These are phyloP conservation scores for Rana temporaria DNA, from an alignment of 2,113 vertebrate species.

Conservation along the genomic window DNA sequence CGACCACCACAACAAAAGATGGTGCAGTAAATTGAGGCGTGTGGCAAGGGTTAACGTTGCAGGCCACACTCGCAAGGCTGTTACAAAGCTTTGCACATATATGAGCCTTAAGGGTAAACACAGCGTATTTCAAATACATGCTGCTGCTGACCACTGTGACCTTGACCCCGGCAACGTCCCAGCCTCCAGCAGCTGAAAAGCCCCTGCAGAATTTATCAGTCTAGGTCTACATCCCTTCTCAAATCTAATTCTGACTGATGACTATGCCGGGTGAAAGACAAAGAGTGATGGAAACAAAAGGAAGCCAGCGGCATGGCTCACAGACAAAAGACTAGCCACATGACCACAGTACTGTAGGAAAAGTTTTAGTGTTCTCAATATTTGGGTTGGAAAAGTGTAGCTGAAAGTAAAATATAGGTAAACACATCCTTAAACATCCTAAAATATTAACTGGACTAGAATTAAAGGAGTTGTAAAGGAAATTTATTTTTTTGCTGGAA, in stretches of 20 bases:
- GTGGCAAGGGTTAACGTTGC: slow-evolving; percentile 25
- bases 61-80: slow-evolving; percentile 50
- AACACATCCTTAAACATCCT: not conserved
- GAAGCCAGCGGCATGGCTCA: not conserved
- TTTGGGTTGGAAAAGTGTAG: not conserved
- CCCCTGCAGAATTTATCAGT: slow-evolving; percentile 63
- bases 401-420: not conserved
- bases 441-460: not conserved
- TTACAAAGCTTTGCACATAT: slow-evolving; percentile 40
- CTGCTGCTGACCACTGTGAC: slow-evolving; percentile 56
- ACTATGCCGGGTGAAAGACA: slow-evolving; percentile 58
- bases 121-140: slow-evolving; percentile 58
- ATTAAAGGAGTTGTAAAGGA: no score
- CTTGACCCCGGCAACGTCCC: slow-evolving; percentile 62
- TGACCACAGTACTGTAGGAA: slow-evolving; percentile 1
- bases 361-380: not conserved
- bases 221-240: slow-evolving; percentile 57
- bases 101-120: slow-evolving; percentile 52
- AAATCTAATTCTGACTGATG: slow-evolving; percentile 62
- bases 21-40: slow-evolving; percentile 12
- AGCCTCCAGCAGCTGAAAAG: slow-evolving; percentile 61
- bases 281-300: slow-evolving; percentile 1
- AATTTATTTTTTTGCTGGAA: no score
- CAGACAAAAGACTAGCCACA: slow-evolving; percentile 14
- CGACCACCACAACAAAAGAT: slow-evolving; percentile 10